Evolutionary conservation across 2,888 invertebrate genomes (phyloP).

Genomic region (Magallana nippona): DNA sequence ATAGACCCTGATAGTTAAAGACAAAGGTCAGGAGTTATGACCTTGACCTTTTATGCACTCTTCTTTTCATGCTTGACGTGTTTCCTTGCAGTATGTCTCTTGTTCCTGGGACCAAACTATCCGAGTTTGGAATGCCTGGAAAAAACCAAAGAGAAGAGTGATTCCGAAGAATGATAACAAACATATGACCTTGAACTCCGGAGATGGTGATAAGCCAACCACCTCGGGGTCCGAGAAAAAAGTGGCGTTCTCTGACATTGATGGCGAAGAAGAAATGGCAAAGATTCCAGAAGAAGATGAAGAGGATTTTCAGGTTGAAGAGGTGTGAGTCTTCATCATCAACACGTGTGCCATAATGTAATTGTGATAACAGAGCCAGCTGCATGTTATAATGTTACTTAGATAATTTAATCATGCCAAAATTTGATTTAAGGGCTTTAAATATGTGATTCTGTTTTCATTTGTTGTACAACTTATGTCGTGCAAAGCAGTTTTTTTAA

Average conservation of each 20-base stretch:
- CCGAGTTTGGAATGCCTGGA: constrained; percentile 79
- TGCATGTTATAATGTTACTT: too few relatives aligned
- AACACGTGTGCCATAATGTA: background rate
- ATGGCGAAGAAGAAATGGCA: constrained; percentile 44
- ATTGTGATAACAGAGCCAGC: background rate
- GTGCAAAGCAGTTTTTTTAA: too few relatives aligned
- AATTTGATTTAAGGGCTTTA: too few relatives aligned
- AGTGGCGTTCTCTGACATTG: constrained; percentile 56
- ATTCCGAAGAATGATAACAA: constrained; percentile 40
- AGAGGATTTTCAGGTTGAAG: constrained; percentile 36
- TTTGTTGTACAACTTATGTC: too few relatives aligned
- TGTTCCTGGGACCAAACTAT: constrained; percentile 79
- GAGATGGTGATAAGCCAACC: constrained; percentile 49
- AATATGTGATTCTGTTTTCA: too few relatives aligned
- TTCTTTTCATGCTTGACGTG: background rate
- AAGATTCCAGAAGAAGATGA: constrained; percentile 44
- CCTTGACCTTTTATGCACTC: background rate
- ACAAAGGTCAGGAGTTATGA: background rate
- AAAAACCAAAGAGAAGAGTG: constrained; percentile 60
- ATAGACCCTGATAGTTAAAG: too few relatives aligned
- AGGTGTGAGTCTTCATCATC: background rate
- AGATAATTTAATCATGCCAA: too few relatives aligned
- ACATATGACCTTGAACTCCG: constrained; percentile 26
- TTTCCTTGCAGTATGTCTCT: constrained; percentile 75
- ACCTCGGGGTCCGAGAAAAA: constrained; percentile 59